Percentiles rank a stretch among this genome's conserved stretches.
These are phyloP conservation scores for Palloptera scutellata DNA, from an alignment of 2,888 invertebrate species.

Conservation along the genomic window DNA sequence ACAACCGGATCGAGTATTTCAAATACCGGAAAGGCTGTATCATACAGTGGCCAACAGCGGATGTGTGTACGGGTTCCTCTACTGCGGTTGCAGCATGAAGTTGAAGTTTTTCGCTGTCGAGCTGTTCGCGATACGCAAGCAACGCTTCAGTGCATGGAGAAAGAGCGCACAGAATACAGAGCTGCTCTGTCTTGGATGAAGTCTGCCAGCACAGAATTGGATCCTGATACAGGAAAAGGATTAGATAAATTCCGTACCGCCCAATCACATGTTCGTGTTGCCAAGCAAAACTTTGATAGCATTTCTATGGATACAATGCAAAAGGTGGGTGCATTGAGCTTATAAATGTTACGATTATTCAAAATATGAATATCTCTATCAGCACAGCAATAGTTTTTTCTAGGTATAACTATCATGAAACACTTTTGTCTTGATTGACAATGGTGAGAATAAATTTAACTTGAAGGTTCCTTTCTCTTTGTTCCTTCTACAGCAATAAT, in stretches of 20 bases:
- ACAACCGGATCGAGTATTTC: conserved; percentile 88
- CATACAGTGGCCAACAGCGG: conserved; percentile 91
- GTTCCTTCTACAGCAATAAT: no score
- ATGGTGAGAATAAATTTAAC: no score
- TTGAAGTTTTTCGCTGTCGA: conserved; percentile 95
- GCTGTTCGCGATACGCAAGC: conserved; percentile 73
- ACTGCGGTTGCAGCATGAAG: conserved; percentile 88
- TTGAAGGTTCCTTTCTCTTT: no score
- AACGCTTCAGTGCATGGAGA: conserved; percentile 94
- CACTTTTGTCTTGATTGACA: no score
- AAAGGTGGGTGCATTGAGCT: conserved; percentile 69
- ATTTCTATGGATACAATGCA: conserved; percentile 94
- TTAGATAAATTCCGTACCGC: conserved; percentile 96
- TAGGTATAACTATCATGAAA: no score
- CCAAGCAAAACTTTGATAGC: conserved; percentile 91
- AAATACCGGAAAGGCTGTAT: conserved; percentile 85
- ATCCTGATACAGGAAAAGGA: conserved; percentile 96
- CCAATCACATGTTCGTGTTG: conserved; percentile 77
- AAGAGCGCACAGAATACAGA: conserved; percentile 92
- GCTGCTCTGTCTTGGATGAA: conserved; percentile 99
- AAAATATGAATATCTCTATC: no score
- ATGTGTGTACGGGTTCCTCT: conserved; percentile 86
- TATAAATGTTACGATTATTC: not conserved
- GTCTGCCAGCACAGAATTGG: conserved; percentile 91
- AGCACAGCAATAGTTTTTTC: no score